These are phyloP conservation scores for Progne subis DNA, from an alignment of 2,113 vertebrate genomes.

Conservation along the genomic window DNA sequence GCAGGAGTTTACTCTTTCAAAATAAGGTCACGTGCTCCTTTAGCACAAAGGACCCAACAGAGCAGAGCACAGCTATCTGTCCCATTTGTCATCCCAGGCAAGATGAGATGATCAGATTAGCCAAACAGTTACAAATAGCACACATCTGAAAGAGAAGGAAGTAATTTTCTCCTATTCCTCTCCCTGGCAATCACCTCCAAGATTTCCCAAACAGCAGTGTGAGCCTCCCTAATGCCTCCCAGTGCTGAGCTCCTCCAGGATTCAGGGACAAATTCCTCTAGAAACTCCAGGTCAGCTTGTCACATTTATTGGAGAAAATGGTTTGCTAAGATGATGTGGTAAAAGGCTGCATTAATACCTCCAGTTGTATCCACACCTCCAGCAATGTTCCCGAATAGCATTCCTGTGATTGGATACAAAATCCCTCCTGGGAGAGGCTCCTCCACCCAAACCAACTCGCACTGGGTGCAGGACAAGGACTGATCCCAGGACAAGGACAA, in stretches of 20 bases:
- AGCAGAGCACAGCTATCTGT: background rate
- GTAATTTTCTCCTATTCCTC: slow-evolving; percentile 5
- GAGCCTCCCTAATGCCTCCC: background rate
- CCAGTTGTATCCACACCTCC: background rate
- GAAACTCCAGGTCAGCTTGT: background rate
- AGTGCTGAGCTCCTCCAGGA: background rate
- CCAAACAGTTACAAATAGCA: background rate
- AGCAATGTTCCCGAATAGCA: background rate
- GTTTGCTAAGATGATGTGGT: background rate
- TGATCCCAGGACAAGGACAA: background rate
- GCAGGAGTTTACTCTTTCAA: background rate
- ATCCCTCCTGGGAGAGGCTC: background rate
- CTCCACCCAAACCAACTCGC: background rate
- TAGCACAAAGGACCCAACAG: background rate
- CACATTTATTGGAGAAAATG: background rate
- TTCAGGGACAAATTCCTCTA: background rate
- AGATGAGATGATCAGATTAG: background rate
- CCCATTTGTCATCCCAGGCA: background rate
- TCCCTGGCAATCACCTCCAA: background rate
- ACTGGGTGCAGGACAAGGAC: background rate
- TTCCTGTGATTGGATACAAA: background rate
- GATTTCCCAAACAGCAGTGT: background rate
- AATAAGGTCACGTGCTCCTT: background rate
- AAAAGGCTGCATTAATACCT: background rate
- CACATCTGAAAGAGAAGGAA: background rate